Base-by-base conservation (phyloP, 2,888 invertebrate genomes). In the Lithodes maja region DNA sequence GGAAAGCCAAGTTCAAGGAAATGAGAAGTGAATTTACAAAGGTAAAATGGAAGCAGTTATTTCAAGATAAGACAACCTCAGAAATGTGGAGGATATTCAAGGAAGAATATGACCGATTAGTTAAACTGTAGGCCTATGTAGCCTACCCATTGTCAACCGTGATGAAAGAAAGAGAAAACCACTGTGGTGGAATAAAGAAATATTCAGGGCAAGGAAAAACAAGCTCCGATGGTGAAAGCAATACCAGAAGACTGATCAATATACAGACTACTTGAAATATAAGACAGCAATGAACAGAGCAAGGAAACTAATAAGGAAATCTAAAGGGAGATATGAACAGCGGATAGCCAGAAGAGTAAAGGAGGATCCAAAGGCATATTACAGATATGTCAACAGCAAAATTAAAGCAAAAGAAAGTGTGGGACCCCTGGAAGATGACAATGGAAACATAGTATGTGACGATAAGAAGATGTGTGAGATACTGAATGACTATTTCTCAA, bases 401-500 rank as follows among this genome's bases (percentile, higher is more conserved):
- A 61, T 61, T 7, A 61, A 61, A 61, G 68, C n/a, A 75, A 75
- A 17, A 75, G 75, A 52, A 52, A 79, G 79, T 79, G 79, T 79
- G 33, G 50, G 50, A 3, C 52, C 79, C 52, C 52, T 79, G 52
- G 79, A 79, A 15, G 79, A 79, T 50, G 79, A 52, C 50, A 79
- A 79, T 79, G 2, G 75, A 75, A 75, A 75, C 75, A 75, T 17
- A 17, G 49, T 75, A 75, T 75, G 33, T 75, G 75, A 75, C 2
- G 3, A 75, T 9, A 49, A 75, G 9, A 49, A 17, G 17, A 33
- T 61, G 68, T n/a, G n/a, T n/a, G n/a, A n/a, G n/a, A n/a, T n/a
- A n/a, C n/a, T n/a, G n/a, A n/a, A n/a, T n/a, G n/a, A n/a, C n/a
- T n/a, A n/a, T n/a, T n/a, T n/a, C n/a, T n/a, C n/a, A n/a, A n/a